A percentile compares a stretch with the other conserved stretches of the same genome.
phyloP scores from a whole-genome alignment of 2,888 invertebrate genomes.

The Sycophila texana region DNA sequence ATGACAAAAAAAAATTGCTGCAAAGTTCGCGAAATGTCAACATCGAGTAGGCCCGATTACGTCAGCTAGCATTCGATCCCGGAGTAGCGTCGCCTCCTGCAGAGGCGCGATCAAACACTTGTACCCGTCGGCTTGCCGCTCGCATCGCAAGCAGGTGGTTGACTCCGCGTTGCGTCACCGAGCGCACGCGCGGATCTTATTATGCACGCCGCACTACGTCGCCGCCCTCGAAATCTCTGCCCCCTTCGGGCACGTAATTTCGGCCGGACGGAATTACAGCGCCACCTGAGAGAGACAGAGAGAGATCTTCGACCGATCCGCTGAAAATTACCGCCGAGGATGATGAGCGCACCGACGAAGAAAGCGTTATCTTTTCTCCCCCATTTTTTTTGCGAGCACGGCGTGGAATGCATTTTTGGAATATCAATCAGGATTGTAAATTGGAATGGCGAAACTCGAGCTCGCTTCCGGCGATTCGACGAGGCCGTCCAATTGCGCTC shows the following conservation, averaged over 20 bases:
- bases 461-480: too few relatives aligned
- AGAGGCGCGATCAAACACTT: constrained; percentile 26
- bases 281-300: neutral
- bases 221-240: too few relatives aligned
- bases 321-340: too few relatives aligned
- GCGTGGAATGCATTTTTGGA: too few relatives aligned
- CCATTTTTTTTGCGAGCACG: too few relatives aligned
- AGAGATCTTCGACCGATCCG: neutral
- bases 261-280: constrained; percentile 25
- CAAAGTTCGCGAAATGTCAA: neutral
- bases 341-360: too few relatives aligned
- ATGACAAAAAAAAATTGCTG: neutral
- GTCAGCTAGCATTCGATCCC: too few relatives aligned
- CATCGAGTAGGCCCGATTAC: neutral
- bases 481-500: too few relatives aligned
- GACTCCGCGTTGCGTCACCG: constrained; percentile 30
- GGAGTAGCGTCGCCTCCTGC: neutral
- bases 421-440: too few relatives aligned
- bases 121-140: neutral
- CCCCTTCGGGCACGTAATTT: neutral
- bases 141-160: constrained; percentile 39
- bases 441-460: too few relatives aligned
- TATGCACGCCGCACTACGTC: constrained; percentile 1
- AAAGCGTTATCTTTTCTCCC: too few relatives aligned
- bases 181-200: constrained; percentile 14